These are phyloP conservation scores for Mechanitis messenoides DNA, from an alignment of 2,888 invertebrate species.

Conservation along the genomic window DNA sequence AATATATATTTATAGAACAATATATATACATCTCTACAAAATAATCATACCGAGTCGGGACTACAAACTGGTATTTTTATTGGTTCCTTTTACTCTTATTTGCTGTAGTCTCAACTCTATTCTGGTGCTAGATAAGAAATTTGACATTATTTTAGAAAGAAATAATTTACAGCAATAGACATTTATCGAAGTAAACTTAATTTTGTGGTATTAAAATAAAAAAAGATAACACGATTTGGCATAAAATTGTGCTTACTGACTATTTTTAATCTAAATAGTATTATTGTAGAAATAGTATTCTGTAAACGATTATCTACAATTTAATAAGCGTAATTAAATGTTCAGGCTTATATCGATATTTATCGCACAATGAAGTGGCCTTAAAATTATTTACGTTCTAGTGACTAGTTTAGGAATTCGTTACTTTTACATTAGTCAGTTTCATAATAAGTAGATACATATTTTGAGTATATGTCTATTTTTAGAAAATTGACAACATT, in stretches of 20 bases:
- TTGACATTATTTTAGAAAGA: too few relatives aligned
- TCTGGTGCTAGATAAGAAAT: too few relatives aligned
- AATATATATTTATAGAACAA: too few relatives aligned
- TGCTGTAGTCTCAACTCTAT: too few relatives aligned
- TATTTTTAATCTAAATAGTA: background rate
- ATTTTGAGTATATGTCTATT: background rate
- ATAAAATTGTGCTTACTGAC: background rate
- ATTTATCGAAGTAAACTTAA: too few relatives aligned
- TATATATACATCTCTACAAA: too few relatives aligned
- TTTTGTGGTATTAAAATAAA: too few relatives aligned
- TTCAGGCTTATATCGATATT: constrained; percentile 47
- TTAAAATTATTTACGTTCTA: constrained; percentile 28
- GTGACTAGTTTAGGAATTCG: constrained; percentile 51
- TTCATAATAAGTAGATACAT: constrained; percentile 16
- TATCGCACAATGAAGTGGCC: constrained; percentile 17
- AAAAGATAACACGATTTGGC: constrained; percentile 3
- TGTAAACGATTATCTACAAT: constrained; percentile 31
- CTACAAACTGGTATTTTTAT: too few relatives aligned
- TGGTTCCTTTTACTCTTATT: too few relatives aligned
- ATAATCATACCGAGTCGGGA: too few relatives aligned
- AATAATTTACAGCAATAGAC: too few relatives aligned
- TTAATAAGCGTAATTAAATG: constrained; percentile 66
- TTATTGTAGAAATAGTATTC: constrained; percentile 11
- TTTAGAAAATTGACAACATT: constrained; percentile 1
- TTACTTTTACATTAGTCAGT: constrained; percentile 30